These are phyloP conservation scores for Montipora foliosa DNA, from an alignment of 64 coral and sea anemone genomes.

Conservation along the genomic window DNA sequence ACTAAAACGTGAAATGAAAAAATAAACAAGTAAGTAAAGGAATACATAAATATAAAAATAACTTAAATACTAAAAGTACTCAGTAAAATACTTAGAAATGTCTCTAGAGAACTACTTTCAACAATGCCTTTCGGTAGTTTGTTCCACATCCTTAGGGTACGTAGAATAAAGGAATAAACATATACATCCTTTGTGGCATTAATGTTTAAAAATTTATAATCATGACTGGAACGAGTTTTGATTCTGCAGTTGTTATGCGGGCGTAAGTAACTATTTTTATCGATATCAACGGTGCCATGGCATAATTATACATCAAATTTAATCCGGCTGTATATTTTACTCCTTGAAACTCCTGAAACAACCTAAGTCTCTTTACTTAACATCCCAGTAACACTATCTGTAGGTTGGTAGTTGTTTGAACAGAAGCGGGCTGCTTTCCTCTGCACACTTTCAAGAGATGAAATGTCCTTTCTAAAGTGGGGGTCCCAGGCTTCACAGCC, in stretches of 20 bases:
- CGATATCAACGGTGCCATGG: neutral
- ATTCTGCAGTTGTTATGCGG: neutral
- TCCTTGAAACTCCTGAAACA: slow-evolving; percentile 54
- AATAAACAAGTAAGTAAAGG: too few relatives aligned
- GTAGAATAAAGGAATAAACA: too few relatives aligned
- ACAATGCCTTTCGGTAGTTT: too few relatives aligned
- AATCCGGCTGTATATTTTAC: slow-evolving; percentile 2
- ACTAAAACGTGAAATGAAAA: too few relatives aligned
- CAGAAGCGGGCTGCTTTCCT: slow-evolving; percentile 75
- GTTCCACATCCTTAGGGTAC: too few relatives aligned
- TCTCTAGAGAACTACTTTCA: too few relatives aligned
- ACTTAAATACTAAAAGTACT: too few relatives aligned
- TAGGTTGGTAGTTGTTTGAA: slow-evolving; percentile 62
- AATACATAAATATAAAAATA: too few relatives aligned
- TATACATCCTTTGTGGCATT: too few relatives aligned
- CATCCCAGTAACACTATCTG: slow-evolving; percentile 72
- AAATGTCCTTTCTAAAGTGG: slow-evolving; percentile 45
- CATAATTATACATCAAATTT: slow-evolving; percentile 58
- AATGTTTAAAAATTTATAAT: too few relatives aligned
- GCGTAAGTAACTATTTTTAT: slow-evolving; percentile 10
- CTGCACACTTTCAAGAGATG: slow-evolving; percentile 56
- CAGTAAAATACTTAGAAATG: too few relatives aligned
- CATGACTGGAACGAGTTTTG: too few relatives aligned
- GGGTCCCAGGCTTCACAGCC: slow-evolving; percentile 56
- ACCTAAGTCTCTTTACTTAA: slow-evolving; percentile 24